These are phyloP conservation scores for Rhineura floridana DNA, from an alignment of 2,113 vertebrate species.

Conservation along the genomic window DNA sequence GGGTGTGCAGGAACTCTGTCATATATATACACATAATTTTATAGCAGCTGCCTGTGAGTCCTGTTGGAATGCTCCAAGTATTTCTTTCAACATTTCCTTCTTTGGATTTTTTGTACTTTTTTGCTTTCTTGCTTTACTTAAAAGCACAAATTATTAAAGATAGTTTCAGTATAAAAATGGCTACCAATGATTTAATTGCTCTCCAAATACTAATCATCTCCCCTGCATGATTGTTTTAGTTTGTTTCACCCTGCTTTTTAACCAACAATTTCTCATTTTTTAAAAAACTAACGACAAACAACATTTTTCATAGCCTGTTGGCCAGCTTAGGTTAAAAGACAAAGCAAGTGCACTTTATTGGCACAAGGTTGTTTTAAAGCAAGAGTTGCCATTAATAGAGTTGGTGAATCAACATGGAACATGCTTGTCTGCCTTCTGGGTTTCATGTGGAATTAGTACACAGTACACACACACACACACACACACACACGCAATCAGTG, in stretches of 20 bases:
- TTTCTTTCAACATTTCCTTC: not conserved
- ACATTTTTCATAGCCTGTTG: too few species aligned
- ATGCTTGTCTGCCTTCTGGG: not conserved
- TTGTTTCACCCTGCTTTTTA: rapidly evolving
- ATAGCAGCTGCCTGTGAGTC: not conserved
- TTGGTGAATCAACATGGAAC: not conserved
- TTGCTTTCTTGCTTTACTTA: not conserved
- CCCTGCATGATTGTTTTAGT: rapidly evolving
- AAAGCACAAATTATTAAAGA: not conserved
- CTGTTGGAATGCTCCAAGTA: not conserved
- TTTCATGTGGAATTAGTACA: not conserved
- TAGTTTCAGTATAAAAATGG: not conserved
- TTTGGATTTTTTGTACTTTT: rapidly evolving
- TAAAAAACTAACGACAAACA: too few species aligned
- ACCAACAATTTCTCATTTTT: not conserved
- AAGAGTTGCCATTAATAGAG: not conserved
- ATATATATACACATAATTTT: not conserved
- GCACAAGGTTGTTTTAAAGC: not conserved
- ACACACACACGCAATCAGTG: too few species aligned
- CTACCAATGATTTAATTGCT: rapidly evolving
- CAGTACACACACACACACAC: too few species aligned
- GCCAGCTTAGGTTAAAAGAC: not conserved
- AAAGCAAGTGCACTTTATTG: not conserved
- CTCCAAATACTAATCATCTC: rapidly evolving
- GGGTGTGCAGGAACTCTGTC: not conserved